A percentile compares a stretch with the other conserved stretches of the same genome.
Conservation (phyloP, 2,797 vertebrate genomes). For the Babyrousa celebensis region DNA sequence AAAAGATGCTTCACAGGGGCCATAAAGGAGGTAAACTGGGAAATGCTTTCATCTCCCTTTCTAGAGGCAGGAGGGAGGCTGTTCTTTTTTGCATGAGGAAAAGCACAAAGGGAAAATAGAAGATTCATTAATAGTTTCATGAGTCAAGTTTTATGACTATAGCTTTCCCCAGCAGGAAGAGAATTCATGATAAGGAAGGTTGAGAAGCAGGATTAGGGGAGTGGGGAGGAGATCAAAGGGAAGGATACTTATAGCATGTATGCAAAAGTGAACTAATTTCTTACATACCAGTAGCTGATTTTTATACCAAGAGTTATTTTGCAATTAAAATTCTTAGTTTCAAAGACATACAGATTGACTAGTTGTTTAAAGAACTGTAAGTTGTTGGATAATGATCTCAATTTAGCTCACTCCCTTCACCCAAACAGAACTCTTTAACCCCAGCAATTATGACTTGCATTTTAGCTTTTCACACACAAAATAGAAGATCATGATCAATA, state of each 20-base stretch:
- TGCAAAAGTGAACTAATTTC: conserved; percentile 74
- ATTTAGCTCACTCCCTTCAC: background rate
- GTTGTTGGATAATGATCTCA: conserved; percentile 53
- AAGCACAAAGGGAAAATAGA: conserved; percentile 17
- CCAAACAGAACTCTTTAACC: conserved; percentile 40
- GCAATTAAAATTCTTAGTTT: conserved; percentile 68
- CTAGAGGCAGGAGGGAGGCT: background rate
- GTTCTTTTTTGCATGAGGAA: conserved; percentile 34
- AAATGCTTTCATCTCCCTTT: conserved; percentile 6
- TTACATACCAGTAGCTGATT: conserved; percentile 26
- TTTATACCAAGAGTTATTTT: conserved; percentile 45
- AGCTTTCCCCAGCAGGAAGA: background rate
- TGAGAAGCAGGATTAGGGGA: background rate
- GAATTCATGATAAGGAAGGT: background rate
- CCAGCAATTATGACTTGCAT: conserved; percentile 11
- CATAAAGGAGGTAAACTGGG: background rate
- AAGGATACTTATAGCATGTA: background rate
- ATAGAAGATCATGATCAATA: background rate
- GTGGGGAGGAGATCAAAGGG: background rate
- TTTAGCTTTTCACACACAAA: conserved; percentile 49
- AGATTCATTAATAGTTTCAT: background rate
- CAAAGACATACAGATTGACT: conserved; percentile 38
- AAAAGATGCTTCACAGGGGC: background rate
- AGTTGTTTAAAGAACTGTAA: background rate
- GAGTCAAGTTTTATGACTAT: background rate